Evolutionary conservation across 2,113 vertebrate species (phyloP).

Genomic region (Isurus oxyrinchus): DNA sequence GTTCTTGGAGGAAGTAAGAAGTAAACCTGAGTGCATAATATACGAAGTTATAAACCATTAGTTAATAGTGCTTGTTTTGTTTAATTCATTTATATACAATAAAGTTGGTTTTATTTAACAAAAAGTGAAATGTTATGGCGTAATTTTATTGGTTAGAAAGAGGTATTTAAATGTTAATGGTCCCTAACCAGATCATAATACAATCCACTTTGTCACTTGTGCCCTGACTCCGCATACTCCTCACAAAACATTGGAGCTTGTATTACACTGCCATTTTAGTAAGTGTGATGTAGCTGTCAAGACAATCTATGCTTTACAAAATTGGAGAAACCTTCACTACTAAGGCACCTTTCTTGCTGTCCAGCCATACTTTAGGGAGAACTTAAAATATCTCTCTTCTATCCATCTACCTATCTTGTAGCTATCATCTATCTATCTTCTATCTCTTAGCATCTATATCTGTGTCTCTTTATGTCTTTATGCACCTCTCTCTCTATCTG

Average conservation of each 20-base stretch:
- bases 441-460: neutral
- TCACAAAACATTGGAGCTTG: neutral
- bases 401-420: neutral
- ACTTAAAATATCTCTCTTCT: neutral
- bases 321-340: neutral
- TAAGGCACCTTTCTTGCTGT: neutral
- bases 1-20: too few species aligned
- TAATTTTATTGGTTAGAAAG: too few species aligned
- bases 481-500: neutral
- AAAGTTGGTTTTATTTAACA: too few species aligned
- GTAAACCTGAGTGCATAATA: too few species aligned
- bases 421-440: neutral
- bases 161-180: too few species aligned
- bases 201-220: too few species aligned
- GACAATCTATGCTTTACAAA: neutral
- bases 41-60: too few species aligned
- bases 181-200: too few species aligned
- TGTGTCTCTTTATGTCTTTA: neutral
- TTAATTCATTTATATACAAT: too few species aligned
- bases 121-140: too few species aligned
- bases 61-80: too few species aligned
- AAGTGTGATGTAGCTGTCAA: neutral
- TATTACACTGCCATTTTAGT: neutral
- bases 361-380: neutral
- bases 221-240: neutral